Evolutionary conservation across 1,140 invertebrate species (phyloP).

Genomic region (Pseudomyrmex gracilis): DNA sequence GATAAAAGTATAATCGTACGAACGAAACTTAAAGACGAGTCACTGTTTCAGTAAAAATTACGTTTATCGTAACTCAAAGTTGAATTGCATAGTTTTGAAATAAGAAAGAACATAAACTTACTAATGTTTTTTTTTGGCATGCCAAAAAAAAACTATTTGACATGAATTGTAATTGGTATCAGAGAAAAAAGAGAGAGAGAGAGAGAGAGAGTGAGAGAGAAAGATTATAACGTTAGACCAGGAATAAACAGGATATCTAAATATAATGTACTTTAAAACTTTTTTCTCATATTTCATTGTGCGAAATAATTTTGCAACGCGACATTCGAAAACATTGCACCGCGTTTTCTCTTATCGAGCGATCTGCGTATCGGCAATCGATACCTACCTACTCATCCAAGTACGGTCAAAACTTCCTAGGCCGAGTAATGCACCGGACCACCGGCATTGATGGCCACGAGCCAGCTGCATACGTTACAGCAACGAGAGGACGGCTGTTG

Average conservation of each 20-base stretch:
- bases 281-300: conserved; percentile 8
- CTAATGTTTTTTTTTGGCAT: no score
- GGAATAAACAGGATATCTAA: no score
- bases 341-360: conserved; percentile 51
- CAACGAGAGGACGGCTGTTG: conserved; percentile 77
- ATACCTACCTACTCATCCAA: conserved; percentile 53
- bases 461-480: conserved; percentile 81
- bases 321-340: neutral
- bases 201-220: no score
- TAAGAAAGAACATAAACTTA: no score
- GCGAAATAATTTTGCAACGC: conserved; percentile 24
- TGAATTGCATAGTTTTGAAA: no score
- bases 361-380: conserved; percentile 59
- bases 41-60: neutral
- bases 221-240: no score
- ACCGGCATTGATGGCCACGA: conserved; percentile 83
- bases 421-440: conserved; percentile 81
- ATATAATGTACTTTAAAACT: no score
- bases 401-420: conserved; percentile 71
- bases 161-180: no score
- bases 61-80: neutral
- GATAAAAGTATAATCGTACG: conserved; percentile 4
- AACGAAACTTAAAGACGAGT: neutral
- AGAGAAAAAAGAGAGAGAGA: no score
- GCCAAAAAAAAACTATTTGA: no score